Evolutionary conservation across 2,797 vertebrate species (phyloP).

Genomic region (Macroramphosus scolopax): DNA sequence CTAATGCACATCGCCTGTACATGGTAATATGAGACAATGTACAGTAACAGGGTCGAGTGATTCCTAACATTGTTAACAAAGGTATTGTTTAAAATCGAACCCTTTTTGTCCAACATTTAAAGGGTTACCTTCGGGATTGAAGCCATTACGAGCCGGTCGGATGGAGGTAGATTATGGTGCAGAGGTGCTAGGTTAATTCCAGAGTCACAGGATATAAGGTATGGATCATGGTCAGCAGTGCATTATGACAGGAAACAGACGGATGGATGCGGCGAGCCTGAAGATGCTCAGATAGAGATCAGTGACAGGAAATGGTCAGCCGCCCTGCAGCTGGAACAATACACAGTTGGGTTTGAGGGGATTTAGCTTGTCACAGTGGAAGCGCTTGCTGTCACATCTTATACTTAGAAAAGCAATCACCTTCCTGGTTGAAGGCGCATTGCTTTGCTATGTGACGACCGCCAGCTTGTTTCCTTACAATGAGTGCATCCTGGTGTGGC

Average conservation of each 20-base stretch:
- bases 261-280: constrained; percentile 36
- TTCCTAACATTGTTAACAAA: constrained; percentile 21
- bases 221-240: constrained; percentile 44
- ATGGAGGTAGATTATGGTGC: constrained; percentile 21
- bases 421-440: constrained; percentile 6
- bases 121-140: constrained; percentile 7
- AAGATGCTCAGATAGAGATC: constrained; percentile 54
- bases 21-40: too few relatives aligned
- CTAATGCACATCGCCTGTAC: constrained; percentile 28
- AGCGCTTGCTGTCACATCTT: constrained; percentile 6
- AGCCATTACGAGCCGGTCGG: constrained; percentile 15
- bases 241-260: constrained; percentile 39
- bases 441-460: constrained; percentile 11
- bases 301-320: constrained; percentile 38
- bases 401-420: not conserved
- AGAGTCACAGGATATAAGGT: constrained; percentile 34
- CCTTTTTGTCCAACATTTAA: constrained; percentile 1
- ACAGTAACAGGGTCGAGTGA: constrained; percentile 22
- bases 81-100: not conserved
- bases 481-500: constrained; percentile 40
- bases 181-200: constrained; percentile 31
- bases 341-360: constrained; percentile 14
- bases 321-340: constrained; percentile 17
- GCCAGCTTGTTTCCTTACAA: constrained; percentile 16
- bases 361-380: constrained; percentile 21